These are phyloP conservation scores for Brenthis ino DNA, from an alignment of 2,888 invertebrate genomes.

Conservation along the genomic window DNA sequence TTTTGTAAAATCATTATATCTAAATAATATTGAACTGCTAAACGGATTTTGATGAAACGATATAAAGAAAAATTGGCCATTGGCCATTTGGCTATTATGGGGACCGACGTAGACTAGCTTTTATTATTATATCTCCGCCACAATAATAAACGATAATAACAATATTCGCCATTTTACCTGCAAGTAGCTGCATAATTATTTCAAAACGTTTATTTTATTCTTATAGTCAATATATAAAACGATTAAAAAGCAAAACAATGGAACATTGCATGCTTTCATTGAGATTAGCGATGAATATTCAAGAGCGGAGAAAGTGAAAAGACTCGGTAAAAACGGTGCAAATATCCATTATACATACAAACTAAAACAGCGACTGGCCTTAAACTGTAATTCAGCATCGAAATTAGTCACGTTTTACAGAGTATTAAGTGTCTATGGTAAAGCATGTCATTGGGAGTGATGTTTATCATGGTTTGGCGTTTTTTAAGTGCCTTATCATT, in stretches of 20 bases:
- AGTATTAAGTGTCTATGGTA: not conserved
- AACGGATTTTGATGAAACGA: no score
- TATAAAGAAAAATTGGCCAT: no score
- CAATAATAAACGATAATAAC: no score
- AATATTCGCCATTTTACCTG: no score
- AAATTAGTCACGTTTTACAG: constrained; percentile 12
- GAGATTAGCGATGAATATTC: constrained; percentile 31
- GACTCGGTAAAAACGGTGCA: constrained; percentile 25
- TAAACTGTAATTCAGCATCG: constrained; percentile 8
- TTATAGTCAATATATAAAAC: constrained; percentile 21
- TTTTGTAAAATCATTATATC: no score
- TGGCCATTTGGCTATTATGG: no score
- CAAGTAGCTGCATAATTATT: no score
- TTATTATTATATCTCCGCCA: no score
- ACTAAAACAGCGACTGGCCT: constrained; percentile 22
- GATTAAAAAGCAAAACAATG: constrained; percentile 31
- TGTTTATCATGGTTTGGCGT: constrained; percentile 7
- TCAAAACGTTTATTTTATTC: not conserved
- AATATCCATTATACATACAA: constrained; percentile 33
- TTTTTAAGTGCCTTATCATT: constrained; percentile 2
- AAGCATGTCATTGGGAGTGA: not conserved
- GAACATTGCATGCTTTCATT: constrained; percentile 29
- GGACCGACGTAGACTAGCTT: no score
- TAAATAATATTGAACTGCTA: no score
- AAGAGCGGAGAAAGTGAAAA: constrained; percentile 33